Conservation (phyloP, 2,113 vertebrate genomes). For the Sitta europaea region DNA sequence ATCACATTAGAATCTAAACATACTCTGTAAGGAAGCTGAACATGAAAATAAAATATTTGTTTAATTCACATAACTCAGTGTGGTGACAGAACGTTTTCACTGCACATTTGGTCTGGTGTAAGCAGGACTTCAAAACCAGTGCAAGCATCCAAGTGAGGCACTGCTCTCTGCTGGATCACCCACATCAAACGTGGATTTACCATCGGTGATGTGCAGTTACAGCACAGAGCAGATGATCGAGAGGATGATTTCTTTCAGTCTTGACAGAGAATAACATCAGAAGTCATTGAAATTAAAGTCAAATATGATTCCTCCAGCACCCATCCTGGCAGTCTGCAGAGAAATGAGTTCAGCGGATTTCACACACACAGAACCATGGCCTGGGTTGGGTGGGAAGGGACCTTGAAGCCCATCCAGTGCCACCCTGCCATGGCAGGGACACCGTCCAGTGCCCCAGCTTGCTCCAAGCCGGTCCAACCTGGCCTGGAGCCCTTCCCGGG, state of each 20-base stretch:
- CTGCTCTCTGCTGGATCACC: background rate
- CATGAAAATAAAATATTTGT: background rate
- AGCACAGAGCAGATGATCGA: background rate
- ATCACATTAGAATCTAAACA: background rate
- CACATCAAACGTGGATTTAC: background rate
- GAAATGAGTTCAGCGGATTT: rapidly evolving
- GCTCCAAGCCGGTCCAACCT: rapidly evolving
- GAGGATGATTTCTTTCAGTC: background rate
- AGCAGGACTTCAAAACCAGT: background rate
- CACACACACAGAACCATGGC: background rate
- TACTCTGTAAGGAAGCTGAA: background rate
- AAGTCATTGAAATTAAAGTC: background rate
- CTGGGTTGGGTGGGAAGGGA: background rate
- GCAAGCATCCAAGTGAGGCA: no score
- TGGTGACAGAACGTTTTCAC: background rate
- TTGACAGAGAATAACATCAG: background rate
- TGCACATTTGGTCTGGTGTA: background rate
- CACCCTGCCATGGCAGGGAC: background rate
- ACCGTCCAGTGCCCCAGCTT: background rate
- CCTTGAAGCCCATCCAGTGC: no score
- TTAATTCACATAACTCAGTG: background rate
- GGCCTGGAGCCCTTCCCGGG: background rate
- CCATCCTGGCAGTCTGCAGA: background rate
- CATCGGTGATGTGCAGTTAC: background rate
- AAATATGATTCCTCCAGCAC: background rate